Evolutionary conservation across 2,797 vertebrate species (phyloP), one percentile per base, ranked within the genome.

Genomic region (Lacerta viridis): DNA sequence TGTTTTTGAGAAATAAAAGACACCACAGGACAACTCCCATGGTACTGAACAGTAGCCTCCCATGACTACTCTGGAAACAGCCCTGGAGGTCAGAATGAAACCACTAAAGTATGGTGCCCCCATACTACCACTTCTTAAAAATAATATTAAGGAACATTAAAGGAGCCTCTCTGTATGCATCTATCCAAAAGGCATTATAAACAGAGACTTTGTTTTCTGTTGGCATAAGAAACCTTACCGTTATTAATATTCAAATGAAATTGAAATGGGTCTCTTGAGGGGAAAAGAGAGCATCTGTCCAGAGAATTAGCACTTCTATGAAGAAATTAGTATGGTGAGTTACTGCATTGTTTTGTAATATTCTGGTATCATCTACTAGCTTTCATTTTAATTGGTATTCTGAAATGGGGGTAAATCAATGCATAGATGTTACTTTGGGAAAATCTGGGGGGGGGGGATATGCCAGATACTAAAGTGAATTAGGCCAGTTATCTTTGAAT

Each of bases 281-380:
- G 1, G 46, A 27, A 87, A 64, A 23, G 39, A 80, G 43, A 27
- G 36, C 9, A 36, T 84, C 61, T 83, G 41, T 83, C 61, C 50
- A 59, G 75, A 84, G 55, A 80, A 89, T 61, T 90, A 84, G 83
- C 90, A 77, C 84, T 88, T 88, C 59, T 46, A 71, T 89, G 25
- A 66, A 85, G 81, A 92, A 91, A 87, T 84, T 92, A 92, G 55
- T 74, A 87, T 77, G 71, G 29, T 39, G 36, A 68, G 68, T 89
- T 89, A 43, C 86, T 75, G 39, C 43, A 29, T 81, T 90, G 93
- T 91, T 89, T 76, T 79, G 87, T 89, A 90, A 92, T 78, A 91
- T 61, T 3, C 23, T 85, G 87, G 81, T 80, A 66, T 64, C 41
- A 46, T 69, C 41, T 66, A 25, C 64, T 50, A 43, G 82, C 85